Percentiles rank a stretch among this genome's conserved stretches.
phyloP scores from a whole-genome alignment of 2,113 vertebrate genomes.

The Dromiciops gliroides region DNA sequence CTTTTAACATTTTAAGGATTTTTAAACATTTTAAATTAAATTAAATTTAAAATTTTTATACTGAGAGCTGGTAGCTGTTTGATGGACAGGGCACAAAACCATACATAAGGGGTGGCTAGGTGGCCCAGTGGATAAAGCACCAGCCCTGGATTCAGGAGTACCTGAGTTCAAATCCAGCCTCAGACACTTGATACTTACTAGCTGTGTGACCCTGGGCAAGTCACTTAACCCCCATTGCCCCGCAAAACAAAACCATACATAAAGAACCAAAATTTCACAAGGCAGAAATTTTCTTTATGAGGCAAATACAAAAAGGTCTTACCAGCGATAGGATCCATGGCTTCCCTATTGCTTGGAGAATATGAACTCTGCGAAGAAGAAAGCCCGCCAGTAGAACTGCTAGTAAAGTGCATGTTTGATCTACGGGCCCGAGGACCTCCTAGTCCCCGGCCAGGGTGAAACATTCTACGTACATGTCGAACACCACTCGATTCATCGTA shows the following conservation, averaged over 20 bases:
- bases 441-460: constrained; percentile 96
- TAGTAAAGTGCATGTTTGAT: constrained; percentile 99
- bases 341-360: constrained; percentile 99
- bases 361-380: constrained; percentile 99
- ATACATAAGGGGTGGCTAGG: neutral
- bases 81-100: neutral
- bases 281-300: neutral
- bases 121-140: too few relatives aligned
- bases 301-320: constrained; percentile 71
- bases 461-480: constrained; percentile 99
- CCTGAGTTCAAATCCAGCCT: too few relatives aligned
- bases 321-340: constrained; percentile 99
- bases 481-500: constrained; percentile 99
- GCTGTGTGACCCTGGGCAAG: too few relatives aligned
- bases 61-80: neutral
- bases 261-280: neutral
- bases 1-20: neutral
- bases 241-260: constrained; percentile 10
- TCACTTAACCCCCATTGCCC: too few relatives aligned
- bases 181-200: too few relatives aligned
- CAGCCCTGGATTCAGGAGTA: too few relatives aligned
- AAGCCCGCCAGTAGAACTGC: constrained; percentile 94
- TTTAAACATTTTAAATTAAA: constrained; percentile 26
- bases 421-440: constrained; percentile 96
- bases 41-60: too few relatives aligned